Evolutionary conservation across 1,140 invertebrate genomes (phyloP).

Genomic region (Proales similis): DNA sequence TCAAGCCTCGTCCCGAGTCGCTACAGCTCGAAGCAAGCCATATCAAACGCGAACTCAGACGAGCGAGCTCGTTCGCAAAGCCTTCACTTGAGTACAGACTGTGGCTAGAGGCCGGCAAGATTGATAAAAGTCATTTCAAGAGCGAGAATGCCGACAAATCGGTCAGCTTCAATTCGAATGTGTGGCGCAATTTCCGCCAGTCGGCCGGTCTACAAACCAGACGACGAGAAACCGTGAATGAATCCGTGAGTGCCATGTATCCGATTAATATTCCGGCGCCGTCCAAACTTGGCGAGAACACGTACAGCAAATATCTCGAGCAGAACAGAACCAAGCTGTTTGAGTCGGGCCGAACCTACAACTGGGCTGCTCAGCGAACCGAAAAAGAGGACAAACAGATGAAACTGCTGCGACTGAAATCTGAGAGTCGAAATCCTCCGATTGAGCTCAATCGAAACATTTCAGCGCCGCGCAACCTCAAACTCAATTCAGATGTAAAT

Average conservation of each 20-base stretch:
- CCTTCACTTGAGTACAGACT: constrained; percentile 44
- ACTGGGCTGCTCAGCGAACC: constrained; percentile 44
- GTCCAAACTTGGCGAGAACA: constrained; percentile 46
- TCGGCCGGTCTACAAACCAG: constrained; percentile 45
- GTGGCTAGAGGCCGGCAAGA: constrained; percentile 51
- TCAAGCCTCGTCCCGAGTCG: constrained; percentile 42
- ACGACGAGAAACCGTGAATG: constrained; percentile 45
- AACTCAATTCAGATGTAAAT: not conserved
- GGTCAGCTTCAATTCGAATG: constrained; percentile 47
- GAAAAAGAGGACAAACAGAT: constrained; percentile 45
- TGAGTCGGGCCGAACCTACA: constrained; percentile 5
- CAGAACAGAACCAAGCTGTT: constrained; percentile 42
- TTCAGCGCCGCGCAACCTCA: constrained; percentile 49
- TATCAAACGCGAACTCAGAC: constrained; percentile 42
- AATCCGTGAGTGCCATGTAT: constrained; percentile 49
- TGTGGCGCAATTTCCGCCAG: constrained; percentile 50
- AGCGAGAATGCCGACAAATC: constrained; percentile 42
- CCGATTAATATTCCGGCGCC: constrained; percentile 49
- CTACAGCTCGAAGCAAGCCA: constrained; percentile 49
- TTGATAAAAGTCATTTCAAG: constrained; percentile 43
- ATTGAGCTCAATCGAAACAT: constrained; percentile 50
- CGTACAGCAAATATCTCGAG: constrained; percentile 44
- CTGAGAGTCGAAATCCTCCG: constrained; percentile 48
- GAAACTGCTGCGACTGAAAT: constrained; percentile 44
- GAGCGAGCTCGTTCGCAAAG: constrained; percentile 43